Evolutionary conservation across 2,888 invertebrate genomes (phyloP).

Genomic region (Eucera pruinosa): DNA sequence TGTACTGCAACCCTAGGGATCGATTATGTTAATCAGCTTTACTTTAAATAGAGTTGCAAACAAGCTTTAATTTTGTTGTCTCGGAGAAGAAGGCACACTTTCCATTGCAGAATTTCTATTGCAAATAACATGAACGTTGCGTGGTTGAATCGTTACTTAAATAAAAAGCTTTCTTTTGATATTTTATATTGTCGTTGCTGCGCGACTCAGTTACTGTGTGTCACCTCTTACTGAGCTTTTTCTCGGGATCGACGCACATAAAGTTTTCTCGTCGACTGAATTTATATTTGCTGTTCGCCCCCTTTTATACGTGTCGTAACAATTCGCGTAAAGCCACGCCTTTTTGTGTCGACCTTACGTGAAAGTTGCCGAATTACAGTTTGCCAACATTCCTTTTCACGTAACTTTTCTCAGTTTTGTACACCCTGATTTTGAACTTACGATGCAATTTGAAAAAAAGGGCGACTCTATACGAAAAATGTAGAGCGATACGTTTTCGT

Average conservation of each 20-base stretch:
- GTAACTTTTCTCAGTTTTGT: background rate
- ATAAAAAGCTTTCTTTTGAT: background rate
- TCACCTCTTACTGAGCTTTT: background rate
- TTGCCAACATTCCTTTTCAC: background rate
- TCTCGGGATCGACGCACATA: conserved; percentile 13
- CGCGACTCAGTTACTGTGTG: background rate
- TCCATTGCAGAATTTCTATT: background rate
- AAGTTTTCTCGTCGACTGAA: conserved; percentile 6
- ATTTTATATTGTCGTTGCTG: conserved; percentile 9
- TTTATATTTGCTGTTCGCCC: conserved; percentile 9
- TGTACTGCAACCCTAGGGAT: no score
- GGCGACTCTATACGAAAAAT: no score
- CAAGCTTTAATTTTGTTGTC: background rate
- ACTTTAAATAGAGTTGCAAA: no score
- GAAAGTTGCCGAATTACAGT: conserved; percentile 3
- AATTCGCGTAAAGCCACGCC: background rate
- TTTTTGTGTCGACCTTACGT: background rate
- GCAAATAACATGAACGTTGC: background rate
- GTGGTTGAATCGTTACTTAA: conserved; percentile 21
- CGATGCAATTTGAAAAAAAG: no score
- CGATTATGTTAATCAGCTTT: background rate
- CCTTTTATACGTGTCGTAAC: background rate
- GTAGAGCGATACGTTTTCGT: no score
- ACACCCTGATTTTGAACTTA: no score
- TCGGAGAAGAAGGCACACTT: no score